Conservation (phyloP, 2,888 invertebrate genomes). For the Blastobasis adustella region DNA sequence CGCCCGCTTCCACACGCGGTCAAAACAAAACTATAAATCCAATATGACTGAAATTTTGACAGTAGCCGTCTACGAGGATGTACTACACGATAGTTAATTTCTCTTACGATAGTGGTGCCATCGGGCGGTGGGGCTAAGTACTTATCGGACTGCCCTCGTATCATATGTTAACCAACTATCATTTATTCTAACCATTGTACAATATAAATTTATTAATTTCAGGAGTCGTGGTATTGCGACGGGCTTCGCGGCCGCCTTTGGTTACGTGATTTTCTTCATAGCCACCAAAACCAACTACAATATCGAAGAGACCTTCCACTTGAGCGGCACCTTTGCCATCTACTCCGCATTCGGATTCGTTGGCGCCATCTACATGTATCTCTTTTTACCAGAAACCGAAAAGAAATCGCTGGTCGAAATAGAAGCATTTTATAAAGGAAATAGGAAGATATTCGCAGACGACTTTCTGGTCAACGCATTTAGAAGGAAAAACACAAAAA, state of each 20-base stretch:
- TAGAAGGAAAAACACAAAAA: constrained; percentile 37
- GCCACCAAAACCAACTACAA: constrained; percentile 72
- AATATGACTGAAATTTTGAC: no score
- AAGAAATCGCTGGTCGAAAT: constrained; percentile 67
- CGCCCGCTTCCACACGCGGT: no score
- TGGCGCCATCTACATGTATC: constrained; percentile 67
- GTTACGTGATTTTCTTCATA: constrained; percentile 64
- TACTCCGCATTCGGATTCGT: constrained; percentile 58
- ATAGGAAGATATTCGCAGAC: constrained; percentile 53
- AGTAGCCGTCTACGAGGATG: no score
- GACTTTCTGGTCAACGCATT: constrained; percentile 58
- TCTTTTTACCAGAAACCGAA: constrained; percentile 73
- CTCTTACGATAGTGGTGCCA: no score
- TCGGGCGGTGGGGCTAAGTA: no score
- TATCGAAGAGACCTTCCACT: constrained; percentile 56
- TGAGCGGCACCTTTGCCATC: constrained; percentile 65
- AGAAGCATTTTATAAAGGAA: constrained; percentile 60
- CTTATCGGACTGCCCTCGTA: no score
- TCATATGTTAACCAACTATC: no score
- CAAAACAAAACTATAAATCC: no score
- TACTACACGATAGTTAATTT: no score
- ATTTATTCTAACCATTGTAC: no score
- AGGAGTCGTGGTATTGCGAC: constrained; percentile 72
- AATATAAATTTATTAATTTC: constrained; percentile 19
- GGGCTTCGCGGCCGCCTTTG: constrained; percentile 64